Evolutionary conservation across 2,888 invertebrate species (phyloP).

Genomic region (Drosophila mettleri): DNA sequence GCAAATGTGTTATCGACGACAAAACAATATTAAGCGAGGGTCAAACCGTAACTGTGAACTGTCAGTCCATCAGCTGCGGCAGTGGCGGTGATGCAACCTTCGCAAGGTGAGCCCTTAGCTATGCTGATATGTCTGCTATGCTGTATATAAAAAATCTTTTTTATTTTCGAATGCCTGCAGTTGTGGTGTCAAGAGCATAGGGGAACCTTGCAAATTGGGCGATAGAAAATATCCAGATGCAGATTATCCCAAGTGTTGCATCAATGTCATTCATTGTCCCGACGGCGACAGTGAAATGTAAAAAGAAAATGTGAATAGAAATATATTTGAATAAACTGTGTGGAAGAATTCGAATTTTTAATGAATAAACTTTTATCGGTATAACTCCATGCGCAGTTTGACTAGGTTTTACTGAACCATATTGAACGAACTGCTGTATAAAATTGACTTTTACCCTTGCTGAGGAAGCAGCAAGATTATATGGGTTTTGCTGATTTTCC

Average conservation of each 20-base stretch:
- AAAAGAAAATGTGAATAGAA: background rate
- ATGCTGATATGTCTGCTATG: background rate
- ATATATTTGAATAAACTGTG: background rate
- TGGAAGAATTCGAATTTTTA: background rate
- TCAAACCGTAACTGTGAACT: background rate
- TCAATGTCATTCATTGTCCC: constrained; percentile 15
- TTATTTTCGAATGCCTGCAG: constrained; percentile 16
- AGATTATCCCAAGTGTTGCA: constrained; percentile 39
- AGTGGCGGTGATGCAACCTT: background rate
- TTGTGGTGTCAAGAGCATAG: constrained; percentile 19
- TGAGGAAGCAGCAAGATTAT: too few species aligned
- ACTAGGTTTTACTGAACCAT: background rate
- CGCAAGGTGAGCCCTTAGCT: background rate
- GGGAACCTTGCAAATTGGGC: constrained; percentile 27
- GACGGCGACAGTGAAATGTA: constrained; percentile 6
- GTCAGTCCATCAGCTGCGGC: background rate
- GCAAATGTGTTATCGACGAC: constrained; percentile 50
- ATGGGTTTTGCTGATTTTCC: too few species aligned
- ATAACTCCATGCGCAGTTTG: too few species aligned
- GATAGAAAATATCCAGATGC: constrained; percentile 31
- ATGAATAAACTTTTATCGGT: too few species aligned
- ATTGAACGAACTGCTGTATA: too few species aligned
- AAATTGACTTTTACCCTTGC: too few species aligned
- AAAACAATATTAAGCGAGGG: constrained; percentile 43
- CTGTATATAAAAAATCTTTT: too few species aligned